A percentile compares a stretch with the other conserved stretches of the same genome.
phyloP scores from a whole-genome alignment of 2,113 vertebrate species.

The Podarcis cretensis region DNA sequence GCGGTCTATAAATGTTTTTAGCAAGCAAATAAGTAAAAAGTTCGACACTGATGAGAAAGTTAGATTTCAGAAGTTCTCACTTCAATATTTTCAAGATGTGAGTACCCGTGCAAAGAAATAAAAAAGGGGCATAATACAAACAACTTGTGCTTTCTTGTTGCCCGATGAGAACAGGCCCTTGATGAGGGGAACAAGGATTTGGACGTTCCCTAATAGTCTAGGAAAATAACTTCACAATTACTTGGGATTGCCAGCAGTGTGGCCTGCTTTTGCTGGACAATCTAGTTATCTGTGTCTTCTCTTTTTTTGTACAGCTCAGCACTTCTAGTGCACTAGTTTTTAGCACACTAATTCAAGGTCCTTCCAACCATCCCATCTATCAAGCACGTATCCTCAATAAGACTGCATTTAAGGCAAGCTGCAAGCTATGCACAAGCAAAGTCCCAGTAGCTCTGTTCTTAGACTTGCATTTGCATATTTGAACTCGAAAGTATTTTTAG shows the following conservation, averaged over 20 bases:
- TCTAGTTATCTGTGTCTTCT: constrained; percentile 2
- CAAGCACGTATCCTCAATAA: background rate
- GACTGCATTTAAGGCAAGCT: constrained; percentile 17
- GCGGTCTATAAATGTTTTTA: too few relatives aligned
- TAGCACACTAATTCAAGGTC: background rate
- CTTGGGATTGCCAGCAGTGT: background rate
- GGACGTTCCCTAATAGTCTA: constrained; percentile 24
- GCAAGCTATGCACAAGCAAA: background rate
- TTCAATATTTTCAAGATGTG: background rate
- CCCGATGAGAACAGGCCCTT: background rate
- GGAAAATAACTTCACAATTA: constrained; percentile 42
- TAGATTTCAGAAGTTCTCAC: background rate
- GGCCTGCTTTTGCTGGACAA: constrained; percentile 27
- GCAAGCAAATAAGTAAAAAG: too few relatives aligned
- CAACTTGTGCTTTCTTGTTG: too few relatives aligned
- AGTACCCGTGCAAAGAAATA: background rate
- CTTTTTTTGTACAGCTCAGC: constrained; percentile 36
- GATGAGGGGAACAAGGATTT: constrained; percentile 9
- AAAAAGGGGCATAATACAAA: background rate
- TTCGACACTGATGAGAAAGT: too few relatives aligned
- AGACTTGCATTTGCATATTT: constrained; percentile 4
- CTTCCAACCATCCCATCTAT: constrained; percentile 18
- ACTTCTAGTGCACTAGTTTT: constrained; percentile 4
- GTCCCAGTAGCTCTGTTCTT: constrained; percentile 12
- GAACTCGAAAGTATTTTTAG: constrained; percentile 32